A percentile compares a stretch with the other conserved stretches of the same genome.
phyloP scores from a whole-genome alignment of 2,888 invertebrate genomes.

The Alloplasta piceator region DNA sequence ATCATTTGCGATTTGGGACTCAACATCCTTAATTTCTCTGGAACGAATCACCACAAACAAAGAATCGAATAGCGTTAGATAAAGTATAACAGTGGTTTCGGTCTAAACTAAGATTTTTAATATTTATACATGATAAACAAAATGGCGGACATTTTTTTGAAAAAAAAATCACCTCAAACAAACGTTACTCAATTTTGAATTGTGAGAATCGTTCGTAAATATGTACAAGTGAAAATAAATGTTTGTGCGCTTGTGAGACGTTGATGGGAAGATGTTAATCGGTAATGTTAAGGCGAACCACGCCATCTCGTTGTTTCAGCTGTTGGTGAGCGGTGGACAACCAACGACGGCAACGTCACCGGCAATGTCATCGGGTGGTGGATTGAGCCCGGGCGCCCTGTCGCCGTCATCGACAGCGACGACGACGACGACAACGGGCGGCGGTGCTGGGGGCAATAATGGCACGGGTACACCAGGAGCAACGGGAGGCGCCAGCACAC shows the following conservation, averaged over 20 bases:
- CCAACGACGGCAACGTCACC: slow-evolving; percentile 88
- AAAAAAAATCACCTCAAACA: no score
- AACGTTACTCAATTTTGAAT: no score
- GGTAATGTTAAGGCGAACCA: slow-evolving; percentile 64
- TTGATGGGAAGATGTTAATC: slow-evolving; percentile 62
- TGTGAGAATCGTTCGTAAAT: no score
- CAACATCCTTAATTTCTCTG: no score
- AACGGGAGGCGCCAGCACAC: slow-evolving; percentile 84
- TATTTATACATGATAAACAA: no score
- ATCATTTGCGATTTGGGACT: no score
- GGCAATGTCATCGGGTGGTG: slow-evolving; percentile 90
- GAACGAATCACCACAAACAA: no score
- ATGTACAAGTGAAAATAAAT: no score
- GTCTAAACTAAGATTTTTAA: no score
- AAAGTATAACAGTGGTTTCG: no score
- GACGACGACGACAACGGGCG: slow-evolving; percentile 81
- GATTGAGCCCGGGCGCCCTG: slow-evolving; percentile 89
- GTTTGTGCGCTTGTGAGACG: background rate
- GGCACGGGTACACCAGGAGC: slow-evolving; percentile 72
- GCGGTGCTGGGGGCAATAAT: slow-evolving; percentile 72
- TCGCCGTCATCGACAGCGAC: slow-evolving; percentile 84
- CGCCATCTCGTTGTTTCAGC: slow-evolving; percentile 84
- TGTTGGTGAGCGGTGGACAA: slow-evolving; percentile 90
- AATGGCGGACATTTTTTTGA: no score
- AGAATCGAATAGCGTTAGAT: no score